A percentile compares a stretch with the other conserved stretches of the same genome.
Evolutionary conservation across 2,888 invertebrate genomes (phyloP).

Genomic region (Masnerella sp.): DNA sequence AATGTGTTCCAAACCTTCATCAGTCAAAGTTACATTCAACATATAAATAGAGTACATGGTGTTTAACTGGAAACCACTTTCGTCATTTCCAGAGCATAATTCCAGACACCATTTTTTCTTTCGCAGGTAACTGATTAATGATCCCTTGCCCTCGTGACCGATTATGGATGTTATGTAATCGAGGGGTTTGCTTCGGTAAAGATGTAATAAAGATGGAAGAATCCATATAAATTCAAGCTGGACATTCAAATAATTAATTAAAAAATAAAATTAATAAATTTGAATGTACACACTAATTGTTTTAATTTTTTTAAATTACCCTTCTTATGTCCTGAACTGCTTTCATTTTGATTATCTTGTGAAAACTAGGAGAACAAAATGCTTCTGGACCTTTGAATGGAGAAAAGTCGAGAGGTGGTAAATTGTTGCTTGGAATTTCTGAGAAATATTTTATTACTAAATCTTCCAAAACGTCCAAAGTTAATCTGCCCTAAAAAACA

Average conservation of each 20-base stretch:
- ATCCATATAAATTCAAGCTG: conserved; percentile 82
- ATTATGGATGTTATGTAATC: conserved; percentile 86
- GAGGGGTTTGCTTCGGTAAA: conserved; percentile 88
- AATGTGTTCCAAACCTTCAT: conserved; percentile 85
- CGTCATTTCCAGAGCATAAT: conserved; percentile 80
- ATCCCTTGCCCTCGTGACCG: conserved; percentile 86
- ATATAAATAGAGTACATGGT: conserved; percentile 80
- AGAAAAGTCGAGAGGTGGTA: conserved; percentile 82
- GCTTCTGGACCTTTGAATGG: conserved; percentile 79
- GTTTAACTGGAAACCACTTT: conserved; percentile 88
- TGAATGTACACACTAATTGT: too few relatives aligned
- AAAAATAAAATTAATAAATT: too few relatives aligned
- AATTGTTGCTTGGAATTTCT: conserved; percentile 83
- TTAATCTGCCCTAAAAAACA: conserved; percentile 79
- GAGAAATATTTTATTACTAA: conserved; percentile 84
- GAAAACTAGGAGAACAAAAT: conserved; percentile 82
- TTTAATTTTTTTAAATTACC: conserved; percentile 73
- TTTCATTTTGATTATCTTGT: conserved; percentile 85
- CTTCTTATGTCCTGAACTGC: conserved; percentile 86
- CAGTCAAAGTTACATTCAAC: conserved; percentile 86
- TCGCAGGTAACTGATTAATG: conserved; percentile 77
- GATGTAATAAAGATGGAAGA: conserved; percentile 81
- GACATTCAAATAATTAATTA: too few relatives aligned
- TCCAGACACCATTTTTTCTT: conserved; percentile 44
- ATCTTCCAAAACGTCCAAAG: conserved; percentile 82